These are phyloP conservation scores for Symphodus melops DNA, from an alignment of 2,113 vertebrate species.

Conservation along the genomic window DNA sequence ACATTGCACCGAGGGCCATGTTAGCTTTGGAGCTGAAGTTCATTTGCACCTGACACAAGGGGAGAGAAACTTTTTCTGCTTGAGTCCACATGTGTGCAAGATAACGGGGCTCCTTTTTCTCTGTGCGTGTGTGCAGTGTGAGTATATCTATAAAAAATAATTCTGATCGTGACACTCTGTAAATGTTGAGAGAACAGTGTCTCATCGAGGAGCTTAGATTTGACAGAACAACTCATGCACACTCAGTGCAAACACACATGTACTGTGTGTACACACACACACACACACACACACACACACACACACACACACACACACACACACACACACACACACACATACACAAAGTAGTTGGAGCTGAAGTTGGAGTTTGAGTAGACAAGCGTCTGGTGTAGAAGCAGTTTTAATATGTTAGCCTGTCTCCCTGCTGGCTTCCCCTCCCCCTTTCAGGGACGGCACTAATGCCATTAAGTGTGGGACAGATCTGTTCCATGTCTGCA, in stretches of 20 bases:
- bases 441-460: constrained; percentile 85
- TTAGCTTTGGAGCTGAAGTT: constrained; percentile 56
- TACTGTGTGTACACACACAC: too few relatives aligned
- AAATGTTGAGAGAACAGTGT: constrained; percentile 17
- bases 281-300: too few relatives aligned
- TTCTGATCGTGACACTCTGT: neutral
- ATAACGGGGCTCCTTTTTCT: neutral
- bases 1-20: constrained; percentile 50
- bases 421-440: constrained; percentile 79
- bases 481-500: constrained; percentile 87
- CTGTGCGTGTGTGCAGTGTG: neutral
- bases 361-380: constrained; percentile 76
- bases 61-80: constrained; percentile 56
- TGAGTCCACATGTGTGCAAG: constrained; percentile 39
- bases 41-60: constrained; percentile 76
- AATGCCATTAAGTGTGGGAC: constrained; percentile 88
- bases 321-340: constrained; percentile 9
- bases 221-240: constrained; percentile 28
- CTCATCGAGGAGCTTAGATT: constrained; percentile 27
- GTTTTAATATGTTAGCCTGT: constrained; percentile 84
- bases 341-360: constrained; percentile 63
- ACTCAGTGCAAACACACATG: constrained; percentile 18
- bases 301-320: too few relatives aligned
- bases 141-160: constrained; percentile 26
- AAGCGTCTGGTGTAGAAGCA: constrained; percentile 77